A percentile compares a stretch with the other conserved stretches of the same genome.
Evolutionary conservation across 2,113 vertebrate species (phyloP).

Genomic region (Varanus salvator): DNA sequence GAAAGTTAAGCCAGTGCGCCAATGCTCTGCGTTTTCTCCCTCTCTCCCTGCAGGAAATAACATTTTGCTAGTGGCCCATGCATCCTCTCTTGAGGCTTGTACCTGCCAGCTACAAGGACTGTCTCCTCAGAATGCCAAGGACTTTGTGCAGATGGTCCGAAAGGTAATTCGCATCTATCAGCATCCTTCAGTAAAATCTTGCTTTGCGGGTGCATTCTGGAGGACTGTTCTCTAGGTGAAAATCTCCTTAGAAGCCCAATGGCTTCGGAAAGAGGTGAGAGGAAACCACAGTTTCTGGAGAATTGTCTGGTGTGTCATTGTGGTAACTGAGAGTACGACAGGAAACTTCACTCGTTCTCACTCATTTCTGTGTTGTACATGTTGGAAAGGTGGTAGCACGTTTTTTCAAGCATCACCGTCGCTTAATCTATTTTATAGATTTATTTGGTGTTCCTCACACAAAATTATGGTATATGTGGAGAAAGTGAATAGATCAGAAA

Average conservation of each 20-base stretch:
- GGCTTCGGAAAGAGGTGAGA: fast-evolving
- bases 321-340: neutral
- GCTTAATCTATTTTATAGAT: neutral
- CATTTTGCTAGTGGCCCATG: constrained; percentile 96
- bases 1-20: neutral
- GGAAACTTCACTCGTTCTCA: too few species aligned
- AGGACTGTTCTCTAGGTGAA: neutral
- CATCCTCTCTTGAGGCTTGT: constrained; percentile 96
- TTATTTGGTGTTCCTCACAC: neutral
- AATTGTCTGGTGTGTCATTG: neutral
- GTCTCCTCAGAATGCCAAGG: constrained; percentile 94
- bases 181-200: too few species aligned
- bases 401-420: neutral
- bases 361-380: too few species aligned
- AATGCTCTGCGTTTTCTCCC: neutral
- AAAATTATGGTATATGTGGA: neutral
- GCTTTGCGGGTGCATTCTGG: neutral
- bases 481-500: neutral
- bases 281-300: constrained; percentile 19
- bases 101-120: constrained; percentile 97
- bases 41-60: constrained; percentile 84
- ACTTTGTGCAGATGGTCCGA: constrained; percentile 97
- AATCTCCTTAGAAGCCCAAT: neutral
- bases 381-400: neutral
- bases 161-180: constrained; percentile 82